phyloP scores from a whole-genome alignment of 2,888 invertebrate genomes.

The Aphidius colemani region DNA sequence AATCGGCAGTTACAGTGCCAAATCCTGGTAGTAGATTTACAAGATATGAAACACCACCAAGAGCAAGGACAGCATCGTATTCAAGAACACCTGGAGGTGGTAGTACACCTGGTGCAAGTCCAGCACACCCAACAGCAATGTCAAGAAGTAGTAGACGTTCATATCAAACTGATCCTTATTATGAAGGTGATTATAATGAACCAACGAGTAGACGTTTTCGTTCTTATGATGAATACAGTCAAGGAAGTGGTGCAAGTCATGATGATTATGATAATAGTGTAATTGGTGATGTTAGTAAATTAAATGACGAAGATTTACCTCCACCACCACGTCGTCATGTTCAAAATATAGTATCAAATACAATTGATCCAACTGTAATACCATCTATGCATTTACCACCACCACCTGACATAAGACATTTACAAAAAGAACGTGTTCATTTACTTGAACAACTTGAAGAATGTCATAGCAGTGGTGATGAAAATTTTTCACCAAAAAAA shows the following conservation, averaged over 20 bases:
- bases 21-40: slow-evolving; percentile 61
- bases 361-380: slow-evolving; percentile 60
- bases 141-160: slow-evolving; percentile 59
- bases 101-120: slow-evolving; percentile 59
- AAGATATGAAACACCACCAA: slow-evolving; percentile 68
- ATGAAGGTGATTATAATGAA: slow-evolving; percentile 56
- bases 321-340: slow-evolving; percentile 61
- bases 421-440: slow-evolving; percentile 74
- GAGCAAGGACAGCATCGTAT: slow-evolving; percentile 65
- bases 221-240: slow-evolving; percentile 75
- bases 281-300: slow-evolving; percentile 45
- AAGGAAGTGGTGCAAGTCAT: slow-evolving; percentile 70
- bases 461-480: slow-evolving; percentile 73
- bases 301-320: slow-evolving; percentile 59
- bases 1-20: slow-evolving; percentile 56
- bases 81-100: slow-evolving; percentile 60
- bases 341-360: slow-evolving; percentile 65
- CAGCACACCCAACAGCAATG: slow-evolving; percentile 64
- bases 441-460: slow-evolving; percentile 73
- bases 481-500: slow-evolving; percentile 69
- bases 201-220: slow-evolving; percentile 62
- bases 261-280: slow-evolving; percentile 64
- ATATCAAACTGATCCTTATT: slow-evolving; percentile 55
- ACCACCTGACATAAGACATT: slow-evolving; percentile 69
- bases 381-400: slow-evolving; percentile 57